Conservation (phyloP, 2,797 vertebrate genomes). For the Pseudochaenichthys georgianus region DNA sequence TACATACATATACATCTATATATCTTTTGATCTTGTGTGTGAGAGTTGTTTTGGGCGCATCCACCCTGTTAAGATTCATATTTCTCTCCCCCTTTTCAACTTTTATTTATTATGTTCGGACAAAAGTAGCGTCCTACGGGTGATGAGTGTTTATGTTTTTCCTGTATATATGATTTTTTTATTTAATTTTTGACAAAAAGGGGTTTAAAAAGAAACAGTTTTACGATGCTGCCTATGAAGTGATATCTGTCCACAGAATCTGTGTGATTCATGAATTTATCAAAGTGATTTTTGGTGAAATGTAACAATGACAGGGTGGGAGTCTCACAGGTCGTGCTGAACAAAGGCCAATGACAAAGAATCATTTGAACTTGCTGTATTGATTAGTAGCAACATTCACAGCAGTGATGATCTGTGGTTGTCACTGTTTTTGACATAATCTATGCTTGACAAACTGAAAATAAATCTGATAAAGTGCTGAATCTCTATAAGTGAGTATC, state of each 20-base stretch:
- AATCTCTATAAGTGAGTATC: conserved; percentile 57
- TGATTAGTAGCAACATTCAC: conserved; percentile 80
- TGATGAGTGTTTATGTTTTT: conserved; percentile 58
- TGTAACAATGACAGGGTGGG: conserved; percentile 59
- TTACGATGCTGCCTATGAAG: conserved; percentile 72
- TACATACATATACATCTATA: conserved; percentile 74
- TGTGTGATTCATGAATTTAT: conserved; percentile 66
- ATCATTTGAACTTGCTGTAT: conserved; percentile 72
- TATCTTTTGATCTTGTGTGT: conserved; percentile 75
- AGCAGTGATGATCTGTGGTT: conserved; percentile 73
- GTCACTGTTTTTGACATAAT: conserved; percentile 82
- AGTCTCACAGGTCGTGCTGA: conserved; percentile 54
- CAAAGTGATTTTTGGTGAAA: conserved; percentile 64
- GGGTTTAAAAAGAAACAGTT: conserved; percentile 60
- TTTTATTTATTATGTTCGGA: conserved; percentile 59
- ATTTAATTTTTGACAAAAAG: conserved; percentile 59
- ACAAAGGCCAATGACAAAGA: conserved; percentile 44
- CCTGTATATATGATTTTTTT: conserved; percentile 77
- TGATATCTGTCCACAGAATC: conserved; percentile 65
- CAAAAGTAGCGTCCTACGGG: conserved; percentile 62
- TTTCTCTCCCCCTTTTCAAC: conserved; percentile 35
- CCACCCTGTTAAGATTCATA: conserved; percentile 64
- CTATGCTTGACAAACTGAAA: conserved; percentile 82
- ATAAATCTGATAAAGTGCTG: conserved; percentile 78
- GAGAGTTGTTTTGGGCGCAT: conserved; percentile 72